Evolutionary conservation across 2,113 vertebrate genomes (phyloP), one percentile per base, ranked within the genome.

Genomic region (Poeciliopsis retropinna): DNA sequence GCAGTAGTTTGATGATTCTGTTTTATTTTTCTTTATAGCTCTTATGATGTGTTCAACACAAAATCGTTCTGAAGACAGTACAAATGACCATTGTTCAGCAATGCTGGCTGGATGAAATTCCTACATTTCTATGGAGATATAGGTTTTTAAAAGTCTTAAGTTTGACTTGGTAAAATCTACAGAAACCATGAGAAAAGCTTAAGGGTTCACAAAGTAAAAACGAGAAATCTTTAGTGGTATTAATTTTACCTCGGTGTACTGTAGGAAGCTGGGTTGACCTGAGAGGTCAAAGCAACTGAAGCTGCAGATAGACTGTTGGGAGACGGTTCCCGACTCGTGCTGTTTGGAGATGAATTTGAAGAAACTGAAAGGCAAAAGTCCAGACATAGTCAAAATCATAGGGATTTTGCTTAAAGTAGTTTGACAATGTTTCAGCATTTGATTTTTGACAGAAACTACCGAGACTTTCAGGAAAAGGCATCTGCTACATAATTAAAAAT

Each of bases 321-420:
- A 44, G 95, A 95, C 1, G 90, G 91, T 70, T 94, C 94, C 9
- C 94, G 91, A 47, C 91, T 93, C 0, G 75, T 64, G 44, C 93
- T 95, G 80, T 90, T 92, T 0, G 95, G 94, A 60, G 95, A 95
- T 9, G 95, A 95, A 79, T 91, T 95, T 29, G 94, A 94, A 19
- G 94, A 95, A 72, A 94, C 95, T 95, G 83, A 7, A 85, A 78
- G 14, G 1, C 27, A 73, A 80, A 66, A 3, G 28, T 66, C 22
- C 0, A 73, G 41, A 65, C 1, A 29, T 31, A 34, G 7, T 10
- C 15, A 41, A 17, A 73, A 60, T 2, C 2, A 17, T 2, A 37
- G 12, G n/a, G 8, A 32, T 19, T 19, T 57, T 25, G 51, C 6
- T 54, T 54, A 25, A 0, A 25, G 2, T 10, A n/a, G 19, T 57